A percentile compares a stretch with the other conserved stretches of the same genome.
phyloP scores from a whole-genome alignment of 2,888 invertebrate species.

The Cerceris ruficornis region DNA sequence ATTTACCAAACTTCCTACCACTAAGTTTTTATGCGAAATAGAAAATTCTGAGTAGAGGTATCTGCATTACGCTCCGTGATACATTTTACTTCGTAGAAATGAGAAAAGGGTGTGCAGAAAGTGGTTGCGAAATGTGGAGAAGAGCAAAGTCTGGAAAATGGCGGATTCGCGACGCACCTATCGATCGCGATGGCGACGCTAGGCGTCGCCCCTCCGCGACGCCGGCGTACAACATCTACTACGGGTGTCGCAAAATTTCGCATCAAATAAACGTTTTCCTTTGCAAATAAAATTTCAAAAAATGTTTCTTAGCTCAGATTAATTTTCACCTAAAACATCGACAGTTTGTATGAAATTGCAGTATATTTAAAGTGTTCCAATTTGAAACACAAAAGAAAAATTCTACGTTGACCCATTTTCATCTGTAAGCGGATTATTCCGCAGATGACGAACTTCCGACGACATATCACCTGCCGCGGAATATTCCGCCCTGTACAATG shows the following conservation, averaged over 20 bases:
- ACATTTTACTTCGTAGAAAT: too few relatives aligned
- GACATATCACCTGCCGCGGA: too few relatives aligned
- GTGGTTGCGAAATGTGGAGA: background rate
- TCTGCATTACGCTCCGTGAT: too few relatives aligned
- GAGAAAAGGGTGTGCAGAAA: background rate
- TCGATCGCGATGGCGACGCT: constrained; percentile 79
- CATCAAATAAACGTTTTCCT: background rate
- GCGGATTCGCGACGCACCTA: constrained; percentile 70
- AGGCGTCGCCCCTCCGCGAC: constrained; percentile 68
- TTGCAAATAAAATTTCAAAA: background rate
- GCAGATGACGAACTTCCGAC: too few relatives aligned
- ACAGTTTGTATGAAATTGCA: background rate
- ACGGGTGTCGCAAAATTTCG: background rate
- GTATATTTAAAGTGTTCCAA: background rate
- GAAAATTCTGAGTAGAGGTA: too few relatives aligned
- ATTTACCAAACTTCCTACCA: too few relatives aligned
- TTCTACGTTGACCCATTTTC: too few relatives aligned
- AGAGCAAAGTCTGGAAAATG: constrained; percentile 70
- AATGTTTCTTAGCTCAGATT: background rate
- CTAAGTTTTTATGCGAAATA: too few relatives aligned
- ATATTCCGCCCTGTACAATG: too few relatives aligned
- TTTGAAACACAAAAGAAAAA: too few relatives aligned
- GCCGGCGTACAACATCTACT: constrained; percentile 48
- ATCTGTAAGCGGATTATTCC: too few relatives aligned
- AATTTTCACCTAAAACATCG: background rate